Percentiles rank a stretch among this genome's conserved stretches.
These are phyloP conservation scores for Onchidella celtica DNA, from an alignment of 2,888 invertebrate species.

Conservation along the genomic window DNA sequence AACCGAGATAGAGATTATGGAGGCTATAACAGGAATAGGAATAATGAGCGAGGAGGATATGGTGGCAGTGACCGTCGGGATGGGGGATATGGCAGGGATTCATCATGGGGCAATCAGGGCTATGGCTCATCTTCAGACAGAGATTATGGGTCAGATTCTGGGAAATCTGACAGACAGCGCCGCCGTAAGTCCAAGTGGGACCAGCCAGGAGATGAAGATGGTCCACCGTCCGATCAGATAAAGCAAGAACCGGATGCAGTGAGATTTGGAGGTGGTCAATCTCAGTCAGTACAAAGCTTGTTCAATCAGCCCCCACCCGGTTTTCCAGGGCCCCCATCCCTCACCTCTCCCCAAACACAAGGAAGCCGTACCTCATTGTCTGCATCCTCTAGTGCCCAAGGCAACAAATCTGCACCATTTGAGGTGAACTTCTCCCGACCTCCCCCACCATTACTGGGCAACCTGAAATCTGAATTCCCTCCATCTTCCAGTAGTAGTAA, in stretches of 20 bases:
- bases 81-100: constrained; percentile 30
- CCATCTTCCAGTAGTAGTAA: not conserved
- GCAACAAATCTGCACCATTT: constrained; percentile 17
- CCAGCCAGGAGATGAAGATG: constrained; percentile 48
- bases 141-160: constrained; percentile 30
- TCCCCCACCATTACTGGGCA: constrained; percentile 41
- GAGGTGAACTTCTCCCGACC: constrained; percentile 36
- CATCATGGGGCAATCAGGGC: constrained; percentile 23
- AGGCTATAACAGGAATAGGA: constrained; percentile 37
- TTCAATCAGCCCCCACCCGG: constrained; percentile 50
- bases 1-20: constrained; percentile 38
- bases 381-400: not conserved
- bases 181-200: constrained; percentile 53
- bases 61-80: constrained; percentile 12
- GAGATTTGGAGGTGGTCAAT: not conserved
- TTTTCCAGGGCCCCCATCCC: constrained; percentile 11
- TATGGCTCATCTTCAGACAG: constrained; percentile 33
- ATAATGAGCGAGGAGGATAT: constrained; percentile 19
- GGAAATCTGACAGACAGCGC: constrained; percentile 48
- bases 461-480: constrained; percentile 31
- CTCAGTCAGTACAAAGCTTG: constrained; percentile 30
- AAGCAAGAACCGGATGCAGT: not conserved
- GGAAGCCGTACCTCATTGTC: not conserved
- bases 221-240: not conserved
- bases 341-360: not conserved